Base-by-base conservation (phyloP, 2,888 invertebrate genomes). In the Acronicta aceris region DNA sequence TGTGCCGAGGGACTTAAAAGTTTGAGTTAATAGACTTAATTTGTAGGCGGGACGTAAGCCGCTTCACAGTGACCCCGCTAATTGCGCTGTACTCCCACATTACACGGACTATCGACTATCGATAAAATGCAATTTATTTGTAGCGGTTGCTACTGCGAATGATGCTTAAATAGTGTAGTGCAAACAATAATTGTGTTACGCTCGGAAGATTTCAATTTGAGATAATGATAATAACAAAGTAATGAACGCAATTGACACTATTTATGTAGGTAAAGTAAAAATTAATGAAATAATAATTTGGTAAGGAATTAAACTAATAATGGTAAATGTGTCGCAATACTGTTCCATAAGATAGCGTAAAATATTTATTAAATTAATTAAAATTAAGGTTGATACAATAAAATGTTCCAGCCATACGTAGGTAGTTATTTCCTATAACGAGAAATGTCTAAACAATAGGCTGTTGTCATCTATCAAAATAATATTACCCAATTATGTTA, bases 1-100 rank as follows among this genome's bases (percentile, higher is more conserved):
- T 88, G 89, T 88, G 89, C 87, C 85, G 86, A 85, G 83, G 92
- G 94, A 93, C 94, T 93, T 93, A 93, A 94, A 94, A 93, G 91
- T 94, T 93, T 88, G 88, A 90, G 83, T 92, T 91, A 93, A 93
- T 94, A 91, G 93, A 92, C 93, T 94, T 94, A 94, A 94, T 93
- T 93, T 94, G 93, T 90, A 92, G 92, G 89, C 89, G 86, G 85
- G 82, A 86, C 81, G 81, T 93, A 92, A 93, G 92, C 92, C 87
- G 91, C 90, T 93, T 89, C 88, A 79, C 83, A 84, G 84, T 89
- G 91, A 91, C 91, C 91, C 90, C 81, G 76, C 71, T 81, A 82
- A 75, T 84, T 81, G 86, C 75, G 91, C 71, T 84, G 88, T 73
- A 61, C 77, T 52, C 67, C 59, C 67, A 66, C 64, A 65, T 62